Base-by-base conservation (phyloP, 2,113 vertebrate genomes). In the Neoarius graeffei region DNA sequence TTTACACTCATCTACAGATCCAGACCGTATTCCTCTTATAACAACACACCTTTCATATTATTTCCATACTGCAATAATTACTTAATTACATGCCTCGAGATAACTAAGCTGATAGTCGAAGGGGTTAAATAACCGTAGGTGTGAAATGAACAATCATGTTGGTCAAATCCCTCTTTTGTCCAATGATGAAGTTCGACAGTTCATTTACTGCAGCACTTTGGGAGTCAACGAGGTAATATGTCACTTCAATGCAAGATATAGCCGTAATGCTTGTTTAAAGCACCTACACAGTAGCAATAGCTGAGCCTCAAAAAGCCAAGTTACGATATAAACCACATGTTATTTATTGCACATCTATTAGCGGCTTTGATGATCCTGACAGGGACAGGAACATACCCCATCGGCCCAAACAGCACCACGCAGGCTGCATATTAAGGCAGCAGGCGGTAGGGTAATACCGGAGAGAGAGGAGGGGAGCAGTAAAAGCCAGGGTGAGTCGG, bases 401-500 rank as follows among this genome's bases (percentile, higher is more conserved):
- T n/a, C 8, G 85, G 77, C 30, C 52, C 52, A 69, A 81, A 81
- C 25, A 87, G 85, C 52, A 87, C 64, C 77, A 69, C 64, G 30
- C 62, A 87, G 79, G 54, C 77, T 56, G 77, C 77, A 87, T 83
- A 83, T 87, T 87, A 87, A 87, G 82, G 57, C 17, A 59, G 62
- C 77, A 83, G 62, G 86, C 83, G 73, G 79, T 84, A 85, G 85
- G 88, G 89, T 86, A 89, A 88, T 87, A 88, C 87, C 81, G 56
- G 83, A 54, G 89, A 86, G 86, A 90, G 83, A 87, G 87, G 76
- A 83, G 85, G 69, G 84, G 66, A 84, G 90, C 85, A 50, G 90
- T 90, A 85, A 90, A 89, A 88, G 90, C 90, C 57, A 35, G 88
- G 90, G 90, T 91, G 88, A 91, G 88, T 80, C 54, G n/a, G 90